Evolutionary conservation across 2,888 invertebrate genomes (phyloP), one percentile per base, ranked within the genome.

Genomic region (Yponomeuta cagnagella): DNA sequence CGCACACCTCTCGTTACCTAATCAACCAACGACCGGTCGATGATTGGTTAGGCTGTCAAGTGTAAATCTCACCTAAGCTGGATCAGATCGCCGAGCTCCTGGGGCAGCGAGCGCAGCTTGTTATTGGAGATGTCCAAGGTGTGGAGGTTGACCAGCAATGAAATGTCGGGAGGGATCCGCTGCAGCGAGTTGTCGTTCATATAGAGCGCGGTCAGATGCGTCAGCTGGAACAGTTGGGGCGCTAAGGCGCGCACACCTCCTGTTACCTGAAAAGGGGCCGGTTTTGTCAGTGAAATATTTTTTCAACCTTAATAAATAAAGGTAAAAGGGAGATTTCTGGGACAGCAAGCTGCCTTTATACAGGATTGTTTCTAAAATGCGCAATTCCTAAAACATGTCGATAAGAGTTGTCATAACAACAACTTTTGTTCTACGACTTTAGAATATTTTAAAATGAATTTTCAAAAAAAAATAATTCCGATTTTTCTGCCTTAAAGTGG

Each of bases 51-150:
- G 43, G 30, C 30, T 23, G 64, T 10, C 31, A 23, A 10, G 64
- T 64, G 64, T 64, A 23, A 15, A 15, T 1, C 75, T 81, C 77
- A 97, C 97, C 96, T 96, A 83, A 99, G 95, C 86, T 97, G 96
- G 89, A 98, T 97, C 84, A 99, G 95, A 88, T 99, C 99, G 73
- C 99, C 99, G 70, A 99, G 94, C 93, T 99, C 99, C 71, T 97
- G 96, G 75, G 99, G 99, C 88, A 99, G 93, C 85, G 96, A 96
- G 75, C 98, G 94, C 79, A 99, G 93, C 91, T 98, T 98, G 93
- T 99, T 99, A 87, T 96, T 96, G 76, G 98, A 98, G 79, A 98
- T 93, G 93, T 99, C 99, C 77, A 99, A 93, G 75, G 96, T 95
- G 79, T 96, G 95, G 75, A 99, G 94, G 90, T 97, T 97, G 74